These are phyloP conservation scores for Borostomias antarcticus DNA, from an alignment of 2,797 vertebrate genomes.

Conservation along the genomic window DNA sequence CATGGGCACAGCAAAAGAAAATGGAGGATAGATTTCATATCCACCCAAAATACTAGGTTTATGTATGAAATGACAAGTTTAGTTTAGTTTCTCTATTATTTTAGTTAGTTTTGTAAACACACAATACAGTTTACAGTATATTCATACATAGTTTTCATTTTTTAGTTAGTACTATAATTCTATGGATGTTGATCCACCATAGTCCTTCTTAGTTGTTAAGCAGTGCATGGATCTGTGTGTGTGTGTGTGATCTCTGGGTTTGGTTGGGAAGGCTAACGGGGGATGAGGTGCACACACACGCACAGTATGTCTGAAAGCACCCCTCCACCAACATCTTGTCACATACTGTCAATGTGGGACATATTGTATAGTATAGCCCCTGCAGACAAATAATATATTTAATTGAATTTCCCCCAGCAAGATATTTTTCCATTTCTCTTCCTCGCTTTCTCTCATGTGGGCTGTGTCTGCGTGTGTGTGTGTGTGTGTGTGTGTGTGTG, in stretches of 20 bases:
- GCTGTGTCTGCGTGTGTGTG: constrained; percentile 18
- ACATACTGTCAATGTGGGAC: constrained; percentile 38
- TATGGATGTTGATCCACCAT: not conserved
- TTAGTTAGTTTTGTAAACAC: too few species aligned
- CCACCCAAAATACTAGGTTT: too few species aligned
- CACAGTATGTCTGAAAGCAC: not conserved
- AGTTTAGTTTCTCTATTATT: too few species aligned
- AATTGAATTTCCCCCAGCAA: constrained; percentile 50
- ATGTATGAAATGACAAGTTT: too few species aligned
- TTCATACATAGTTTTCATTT: too few species aligned
- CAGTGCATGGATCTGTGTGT: constrained; percentile 36
- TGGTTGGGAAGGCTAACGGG: constrained; percentile 37
- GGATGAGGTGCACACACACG: constrained; percentile 5
- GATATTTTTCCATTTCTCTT: constrained; percentile 31
- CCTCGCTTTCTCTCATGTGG: too few species aligned
- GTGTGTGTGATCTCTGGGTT: constrained; percentile 33
- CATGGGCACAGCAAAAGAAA: too few species aligned
- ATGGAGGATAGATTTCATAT: too few species aligned
- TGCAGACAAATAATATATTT: constrained; percentile 51
- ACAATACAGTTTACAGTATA: too few species aligned
- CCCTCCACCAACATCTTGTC: constrained; percentile 9
- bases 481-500: constrained; percentile 16
- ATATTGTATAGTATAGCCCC: constrained; percentile 24
- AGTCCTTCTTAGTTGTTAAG: constrained; percentile 25
- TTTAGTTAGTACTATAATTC: too few species aligned